Percentiles rank a stretch among this genome's conserved stretches.
phyloP scores from a whole-genome alignment of 2,113 vertebrate species.

The Xerus inauris region DNA sequence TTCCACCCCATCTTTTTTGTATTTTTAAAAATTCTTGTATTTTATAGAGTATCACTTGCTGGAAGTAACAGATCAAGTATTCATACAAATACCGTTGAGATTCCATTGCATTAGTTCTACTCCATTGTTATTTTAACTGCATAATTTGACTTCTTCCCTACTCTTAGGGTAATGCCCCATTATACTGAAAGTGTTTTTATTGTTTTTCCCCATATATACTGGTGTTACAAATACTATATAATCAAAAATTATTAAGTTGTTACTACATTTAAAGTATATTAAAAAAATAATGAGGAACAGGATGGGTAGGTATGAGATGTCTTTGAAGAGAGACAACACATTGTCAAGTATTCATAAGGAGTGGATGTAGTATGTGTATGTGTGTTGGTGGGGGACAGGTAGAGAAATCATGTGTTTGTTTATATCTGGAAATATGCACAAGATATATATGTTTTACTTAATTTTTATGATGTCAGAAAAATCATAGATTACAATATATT shows the following conservation, averaged over 20 bases:
- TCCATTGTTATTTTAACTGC: not conserved
- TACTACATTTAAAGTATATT: not conserved
- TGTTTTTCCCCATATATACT: not conserved
- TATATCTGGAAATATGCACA: not conserved
- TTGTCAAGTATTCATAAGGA: not conserved
- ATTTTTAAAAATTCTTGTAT: not conserved
- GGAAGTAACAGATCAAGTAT: not conserved
- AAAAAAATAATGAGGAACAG: not conserved
- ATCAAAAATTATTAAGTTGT: not conserved
- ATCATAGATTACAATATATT: not conserved
- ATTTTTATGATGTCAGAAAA: slow-evolving; percentile 7
- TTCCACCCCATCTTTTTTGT: not conserved
- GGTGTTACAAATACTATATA: not conserved
- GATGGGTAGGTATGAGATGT: not conserved
- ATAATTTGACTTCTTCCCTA: not conserved
- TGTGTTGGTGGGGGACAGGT: not conserved
- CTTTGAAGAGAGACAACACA: not conserved
- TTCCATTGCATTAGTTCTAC: not conserved
- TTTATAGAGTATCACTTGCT: not conserved
- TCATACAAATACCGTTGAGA: not conserved
- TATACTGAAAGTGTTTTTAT: not conserved
- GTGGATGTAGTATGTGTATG: not conserved
- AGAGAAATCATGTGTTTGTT: not conserved
- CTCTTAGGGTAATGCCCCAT: not conserved
- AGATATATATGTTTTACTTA: not conserved